Base-by-base conservation (phyloP, 2,797 vertebrate species). In the Distichodus sexfasciatus region DNA sequence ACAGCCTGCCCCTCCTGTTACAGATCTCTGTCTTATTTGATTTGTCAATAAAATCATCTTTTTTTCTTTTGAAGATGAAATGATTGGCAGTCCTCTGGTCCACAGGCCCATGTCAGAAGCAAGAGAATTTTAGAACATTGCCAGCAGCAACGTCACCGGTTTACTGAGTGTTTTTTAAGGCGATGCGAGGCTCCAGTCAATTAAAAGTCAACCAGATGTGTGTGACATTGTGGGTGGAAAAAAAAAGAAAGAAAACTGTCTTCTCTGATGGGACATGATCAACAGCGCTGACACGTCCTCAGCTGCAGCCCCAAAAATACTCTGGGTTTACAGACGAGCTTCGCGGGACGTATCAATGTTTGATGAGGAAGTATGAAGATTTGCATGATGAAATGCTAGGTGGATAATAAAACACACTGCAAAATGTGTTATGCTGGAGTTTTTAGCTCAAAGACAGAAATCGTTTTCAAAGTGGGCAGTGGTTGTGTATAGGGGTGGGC, bases 71-170 rank as follows among this genome's bases (percentile, higher is more conserved):
- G 17, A 7, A 11, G 9, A 23, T n/a, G 43, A 59, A 47, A 26
- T 70, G 58, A 62, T 43, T 41, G 63, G 62, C 41, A 63, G 57
- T 23, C 23, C 19, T 46, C 43, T 60, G 54, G 51, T 70, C 24
- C 12, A 26, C 24, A 29, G 10, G 19, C 44, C 53, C 40, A 36
- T 17, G 23, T 36, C 24, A 11, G 17, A 40, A 48, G 21, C 10
- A 43, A 9, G 10, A 10, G 4, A 10, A 57, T 44, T 28, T 2
- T 19, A 46, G 43, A 41, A 19, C 0, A 14, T 44, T 59, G 48
- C 31, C 50, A 15, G 44, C 53, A 29, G 54, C 66, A 29, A 35
- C 53, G 17, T 15, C 23, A 10, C 26, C 12, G 59, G 31, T 71
- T 31, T 67, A 38, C 26, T 36, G 36, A 62, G 23, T 38, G 15